Evolutionary conservation across 2,113 vertebrate species (phyloP), one percentile per base, ranked within the genome.

Genomic region (Chroicocephalus ridibundus): DNA sequence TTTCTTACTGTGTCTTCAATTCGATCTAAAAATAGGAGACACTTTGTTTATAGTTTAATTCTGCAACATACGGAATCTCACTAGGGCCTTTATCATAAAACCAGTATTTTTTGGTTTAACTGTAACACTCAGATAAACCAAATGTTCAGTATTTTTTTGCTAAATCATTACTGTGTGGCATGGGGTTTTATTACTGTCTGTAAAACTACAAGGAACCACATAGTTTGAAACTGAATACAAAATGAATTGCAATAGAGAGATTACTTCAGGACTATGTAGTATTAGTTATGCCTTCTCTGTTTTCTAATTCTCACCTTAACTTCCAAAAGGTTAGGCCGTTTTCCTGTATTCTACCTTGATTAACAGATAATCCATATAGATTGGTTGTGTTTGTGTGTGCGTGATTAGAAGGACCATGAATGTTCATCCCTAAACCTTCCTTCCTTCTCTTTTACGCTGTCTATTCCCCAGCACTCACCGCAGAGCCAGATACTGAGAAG

Each of bases 401-500:
- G 18, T 16, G 21, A 52, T 31, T 11, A 78, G 57, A 68, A 87
- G 32, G 10, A 12, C 34, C 61, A 38, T 0, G 1, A 60, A 38
- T 0, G 4, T 34, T 60, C 24, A 64, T 5, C 24, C 32, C 26
- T 26, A 36, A 91, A 65, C 24, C 4, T 31, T 79, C 36, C 69
- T 55, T 79, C 36, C 69, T 55, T 69, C 25, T 49, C 32, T 40
- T 26, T 64, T 8, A 25, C 1, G 10, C 31, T 29, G 14, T 5
- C 49, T 31, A 5, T 36, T 29, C 25, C 31, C 29, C 36, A 0
- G 17, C 82, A 97, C 98, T 98, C 94, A 99, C 99, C 99, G 15
- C 99, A 99, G 10, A 99, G 98, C 99, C 99, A 99, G 95, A 99
- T 85, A 95, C 99, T 99, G 95, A 99, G 98, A 25, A 99, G 97